Base-by-base conservation (phyloP, 1,140 invertebrate genomes). In the Euschistus heros region DNA sequence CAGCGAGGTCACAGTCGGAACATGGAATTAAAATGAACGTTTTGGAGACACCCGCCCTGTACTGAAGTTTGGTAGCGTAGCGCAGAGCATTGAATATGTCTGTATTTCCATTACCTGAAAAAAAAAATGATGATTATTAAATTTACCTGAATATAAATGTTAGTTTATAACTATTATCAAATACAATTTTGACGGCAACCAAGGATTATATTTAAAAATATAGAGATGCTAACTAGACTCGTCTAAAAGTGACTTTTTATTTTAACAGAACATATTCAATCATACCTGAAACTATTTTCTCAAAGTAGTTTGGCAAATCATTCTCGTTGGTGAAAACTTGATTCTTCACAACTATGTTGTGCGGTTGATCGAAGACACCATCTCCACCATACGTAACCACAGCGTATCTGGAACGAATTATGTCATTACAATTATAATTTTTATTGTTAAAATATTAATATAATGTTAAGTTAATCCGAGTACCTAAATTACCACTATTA, bases 1-100 rank as follows among this genome's bases (percentile, higher is more conserved):
- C 80, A 37, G 77, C 74, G 2, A 81, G 76, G 64, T 86, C 83
- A 74, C 89, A 92, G 22, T 79, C 77, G 0, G 84, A 84, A 74
- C 91, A 95, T 0, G 91, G 87, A 69, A 94, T 72, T 7, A 94
- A 75, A 55, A 95, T 78, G 63, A 94, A 86, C 1, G 85, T 90
- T 72, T 91, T 92, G 0, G 89, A 88, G 2, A 86, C 90, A 20
- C 87, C 92, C 0, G 88, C 80, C n/a, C 91, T 80, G 77, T 91
- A 93, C 59, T 85, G 82, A 18, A 94, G 78, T 55, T 82, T 78
- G 2, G 86, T 82, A 44, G 90, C 88, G 70, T 82, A 86, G 8
- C 81, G 80, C 13, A 95, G 80, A 3, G 91, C 92, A 20, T 77
- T 79, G 71, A 92, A 85, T 65, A 88, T 82, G 73, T 91, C 89